A percentile compares a stretch with the other conserved stretches of the same genome.
Evolutionary conservation across 2,113 vertebrate genomes (phyloP).

Genomic region (Callithrix jacchus): DNA sequence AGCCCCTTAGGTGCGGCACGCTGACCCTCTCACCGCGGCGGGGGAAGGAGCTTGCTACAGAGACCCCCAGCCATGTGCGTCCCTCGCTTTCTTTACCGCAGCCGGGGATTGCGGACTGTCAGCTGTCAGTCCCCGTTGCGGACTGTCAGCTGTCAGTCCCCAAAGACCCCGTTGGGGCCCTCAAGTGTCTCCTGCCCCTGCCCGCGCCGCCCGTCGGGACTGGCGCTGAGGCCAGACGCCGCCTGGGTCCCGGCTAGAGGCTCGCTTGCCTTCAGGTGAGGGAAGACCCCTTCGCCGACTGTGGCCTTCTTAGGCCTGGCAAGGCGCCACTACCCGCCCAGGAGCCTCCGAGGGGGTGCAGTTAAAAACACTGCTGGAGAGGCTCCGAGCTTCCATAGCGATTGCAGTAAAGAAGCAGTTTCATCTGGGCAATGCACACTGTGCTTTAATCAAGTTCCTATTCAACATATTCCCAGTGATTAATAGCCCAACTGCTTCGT

Average conservation of each 20-base stretch:
- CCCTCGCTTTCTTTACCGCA: background rate
- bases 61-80: slow-evolving; percentile 10
- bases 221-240: background rate
- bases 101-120: too few species aligned
- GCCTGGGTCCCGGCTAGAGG: background rate
- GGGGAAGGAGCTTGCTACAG: background rate
- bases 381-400: background rate
- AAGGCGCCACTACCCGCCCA: background rate
- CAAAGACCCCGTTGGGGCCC: too few species aligned
- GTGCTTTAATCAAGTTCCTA: slow-evolving; percentile 71
- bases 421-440: background rate
- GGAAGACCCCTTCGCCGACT: background rate
- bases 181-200: background rate
- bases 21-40: background rate
- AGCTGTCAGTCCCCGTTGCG: too few species aligned
- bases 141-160: too few species aligned
- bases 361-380: background rate
- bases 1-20: background rate
- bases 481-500: slow-evolving; percentile 51
- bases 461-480: slow-evolving; percentile 61
- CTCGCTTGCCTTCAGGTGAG: background rate
- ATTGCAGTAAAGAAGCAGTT: slow-evolving; percentile 10
- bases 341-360: background rate
- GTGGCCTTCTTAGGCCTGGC: background rate
- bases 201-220: background rate